Evolutionary conservation across 2,113 vertebrate species (phyloP), one percentile per base, ranked within the genome.

Genomic region (Myotis lucifugus): DNA sequence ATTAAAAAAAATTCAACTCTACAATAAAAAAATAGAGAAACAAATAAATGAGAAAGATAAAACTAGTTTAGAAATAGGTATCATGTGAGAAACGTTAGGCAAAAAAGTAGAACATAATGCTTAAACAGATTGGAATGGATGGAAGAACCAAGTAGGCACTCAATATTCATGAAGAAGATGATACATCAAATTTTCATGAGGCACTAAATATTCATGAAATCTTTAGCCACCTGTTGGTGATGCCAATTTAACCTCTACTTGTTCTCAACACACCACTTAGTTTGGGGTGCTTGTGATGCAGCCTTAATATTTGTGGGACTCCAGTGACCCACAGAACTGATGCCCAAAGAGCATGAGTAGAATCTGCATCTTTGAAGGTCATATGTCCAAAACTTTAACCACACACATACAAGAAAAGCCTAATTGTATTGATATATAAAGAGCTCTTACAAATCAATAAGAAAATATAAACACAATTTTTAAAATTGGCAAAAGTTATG

Each of bases 1-100:
- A 64, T 64, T 42, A 40, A 78, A 92, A 93, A 91, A 52, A n/a
- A 52, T 79, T 95, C 37, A 67, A 34, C 54, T 69, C 48, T 72
- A 46, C 37, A 78, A 29, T 79, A 54, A 74, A 90, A 90, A n/a
- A 73, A 19, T 85, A 82, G 32, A 94, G 54, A 78, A 79, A 88
- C 17, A 87, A 72, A 89, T 19, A 66, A 81, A 73, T n/a, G 76
- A 70, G 18, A 5, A 82, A 52, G 29, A 90, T 59, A 69, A 83
- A 69, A 74, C 5, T 56, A 88, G 67, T 25, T 78, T 19, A 84
- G 64, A 94, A 82, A 50, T 21, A 67, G 15, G 25, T 84, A 76
- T 32, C n/a, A 50, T 67, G 6, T 46, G 56, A 79, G 73, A 93
- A 77, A 78, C 1, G 21, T 77, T 42, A 69, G 27, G 54, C 12